Evolutionary conservation across 1,140 invertebrate genomes (phyloP), one percentile per base, ranked within the genome.

Genomic region (Drosophila elegans): DNA sequence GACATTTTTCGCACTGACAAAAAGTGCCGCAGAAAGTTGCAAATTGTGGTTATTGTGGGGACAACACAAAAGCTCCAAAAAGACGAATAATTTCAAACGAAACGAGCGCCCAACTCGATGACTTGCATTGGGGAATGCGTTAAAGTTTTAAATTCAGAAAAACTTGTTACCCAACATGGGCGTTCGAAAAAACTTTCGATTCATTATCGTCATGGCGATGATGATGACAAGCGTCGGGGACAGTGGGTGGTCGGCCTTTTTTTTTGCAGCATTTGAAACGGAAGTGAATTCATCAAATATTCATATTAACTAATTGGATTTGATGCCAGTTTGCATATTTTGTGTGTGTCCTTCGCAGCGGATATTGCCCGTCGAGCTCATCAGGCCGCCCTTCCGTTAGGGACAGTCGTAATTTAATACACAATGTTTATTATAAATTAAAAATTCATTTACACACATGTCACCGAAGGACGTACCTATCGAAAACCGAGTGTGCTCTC

Each of bases 271-370:
- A 89, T 89, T 89, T 80, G 80, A 74, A 89, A 72, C 84, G 84
- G 83, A 88, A 74, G 76, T 78, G 83, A 89, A 89, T 88, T 88
- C 83, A 88, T 88, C 84, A 88, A 88, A 88, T 84, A 89, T 88
- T 89, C 83, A 88, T 88, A 89, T 84, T 88, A 88, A 88, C 83
- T 89, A 88, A 88, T 88, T 88, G 83, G 84, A 89, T 88, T 84
- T 88, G 84, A 84, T 80, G 80, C 76, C 80, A 67, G 81, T 83
- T 83, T 51, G 48, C 66, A 79, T 55, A 48, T 57, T 69, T 29
- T 62, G 13, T 48, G 36, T 44, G 56, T 59, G 51, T 54, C 56
- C 57, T 78, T 53, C 60, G 51, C 21, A 75, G 45, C 75, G 83
- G 79, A 86, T 76, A 82, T 82, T 88, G 74, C 63, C 63, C 41